A percentile compares a stretch with the other conserved stretches of the same genome.
Conservation (phyloP, 2,797 vertebrate genomes). For the Merluccius polli region DNA sequence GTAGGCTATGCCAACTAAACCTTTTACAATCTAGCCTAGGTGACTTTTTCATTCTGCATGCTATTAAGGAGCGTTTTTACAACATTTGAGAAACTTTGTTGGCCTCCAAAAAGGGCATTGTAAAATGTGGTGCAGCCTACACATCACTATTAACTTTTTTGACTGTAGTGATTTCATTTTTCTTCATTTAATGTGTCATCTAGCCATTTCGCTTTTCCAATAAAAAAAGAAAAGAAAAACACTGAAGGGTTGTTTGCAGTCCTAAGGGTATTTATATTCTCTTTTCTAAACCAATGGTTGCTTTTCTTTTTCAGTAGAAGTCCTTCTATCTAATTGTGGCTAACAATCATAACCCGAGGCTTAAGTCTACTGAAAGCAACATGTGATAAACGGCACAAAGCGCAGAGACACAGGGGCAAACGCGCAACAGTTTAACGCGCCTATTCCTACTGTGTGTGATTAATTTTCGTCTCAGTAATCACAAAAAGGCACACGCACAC, state of each 20-base stretch:
- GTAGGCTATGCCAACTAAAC: conserved; percentile 43
- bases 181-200: neutral
- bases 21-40: neutral
- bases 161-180: neutral
- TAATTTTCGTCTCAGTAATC: neutral
- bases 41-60: neutral
- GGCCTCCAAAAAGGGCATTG: neutral
- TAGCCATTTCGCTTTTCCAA: neutral
- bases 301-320: neutral
- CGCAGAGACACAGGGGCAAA: too few relatives aligned
- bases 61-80: neutral
- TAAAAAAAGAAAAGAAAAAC: neutral
- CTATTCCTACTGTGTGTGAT: too few relatives aligned
- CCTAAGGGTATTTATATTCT: neutral
- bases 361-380: too few relatives aligned
- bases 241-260: neutral
- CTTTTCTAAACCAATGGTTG: neutral
- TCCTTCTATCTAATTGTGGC: neutral
- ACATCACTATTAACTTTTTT: neutral
- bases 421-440: too few relatives aligned
- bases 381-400: too few relatives aligned
- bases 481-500: neutral
- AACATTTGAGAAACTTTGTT: neutral
- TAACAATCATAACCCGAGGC: too few relatives aligned
- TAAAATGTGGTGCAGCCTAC: neutral